phyloP scores from a whole-genome alignment of 2,113 vertebrate species.

The Riparia riparia region DNA sequence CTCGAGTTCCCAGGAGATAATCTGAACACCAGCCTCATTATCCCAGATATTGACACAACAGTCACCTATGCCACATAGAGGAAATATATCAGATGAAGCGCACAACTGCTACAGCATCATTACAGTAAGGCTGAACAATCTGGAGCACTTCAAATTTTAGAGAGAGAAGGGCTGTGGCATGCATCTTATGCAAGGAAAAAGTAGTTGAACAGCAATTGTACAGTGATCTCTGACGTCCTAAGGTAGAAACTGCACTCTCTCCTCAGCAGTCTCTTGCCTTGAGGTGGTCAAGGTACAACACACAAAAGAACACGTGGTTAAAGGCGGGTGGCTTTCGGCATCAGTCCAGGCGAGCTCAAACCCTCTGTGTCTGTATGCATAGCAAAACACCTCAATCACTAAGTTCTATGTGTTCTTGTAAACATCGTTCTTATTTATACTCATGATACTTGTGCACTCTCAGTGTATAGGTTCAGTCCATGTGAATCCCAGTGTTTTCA shows the following conservation, averaged over 20 bases:
- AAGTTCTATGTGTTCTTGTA: not conserved
- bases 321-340: not conserved
- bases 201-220: rapidly evolving
- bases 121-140: not conserved
- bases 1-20: not conserved
- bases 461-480: not conserved
- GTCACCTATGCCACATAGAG: not conserved
- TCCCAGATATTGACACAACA: conserved; percentile 13
- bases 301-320: not conserved
- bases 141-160: not conserved
- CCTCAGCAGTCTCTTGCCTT: not conserved
- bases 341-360: not conserved
- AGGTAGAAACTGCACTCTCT: not conserved
- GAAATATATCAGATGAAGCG: not conserved
- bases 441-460: not conserved
- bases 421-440: conserved; percentile 9
- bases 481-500: not conserved
- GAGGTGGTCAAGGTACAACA: not conserved
- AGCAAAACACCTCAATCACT: not conserved
- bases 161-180: not conserved
- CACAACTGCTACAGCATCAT: rapidly evolving
- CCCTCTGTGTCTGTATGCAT: not conserved
- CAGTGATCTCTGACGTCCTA: not conserved
- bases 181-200: not conserved
- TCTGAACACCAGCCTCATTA: conserved; percentile 10